Percentiles rank a stretch among this genome's conserved stretches.
These are phyloP conservation scores for Aulostomus chinensis DNA, from an alignment of 2,797 vertebrate genomes.

Conservation along the genomic window DNA sequence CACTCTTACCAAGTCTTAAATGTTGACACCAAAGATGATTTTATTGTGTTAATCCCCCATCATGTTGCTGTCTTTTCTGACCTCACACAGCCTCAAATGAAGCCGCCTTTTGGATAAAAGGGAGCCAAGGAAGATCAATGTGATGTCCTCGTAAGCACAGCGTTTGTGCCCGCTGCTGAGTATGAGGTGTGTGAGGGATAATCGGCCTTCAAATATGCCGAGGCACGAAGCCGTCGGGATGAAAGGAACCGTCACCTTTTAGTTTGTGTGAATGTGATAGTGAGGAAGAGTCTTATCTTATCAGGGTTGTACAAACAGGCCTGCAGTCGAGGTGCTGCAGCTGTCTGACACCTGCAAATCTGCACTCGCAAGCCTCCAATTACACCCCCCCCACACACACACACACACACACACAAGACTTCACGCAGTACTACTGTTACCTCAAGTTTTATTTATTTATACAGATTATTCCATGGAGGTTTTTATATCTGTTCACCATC, in stretches of 20 bases:
- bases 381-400: neutral
- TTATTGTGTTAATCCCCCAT: neutral
- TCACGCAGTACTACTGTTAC: too few species aligned
- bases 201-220: slow-evolving; percentile 28
- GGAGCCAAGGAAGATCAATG: neutral
- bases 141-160: neutral
- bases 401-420: neutral
- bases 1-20: too few species aligned
- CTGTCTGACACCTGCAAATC: slow-evolving; percentile 43
- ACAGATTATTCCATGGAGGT: too few species aligned
- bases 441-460: too few species aligned
- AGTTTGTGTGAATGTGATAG: slow-evolving; percentile 27
- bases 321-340: slow-evolving; percentile 28
- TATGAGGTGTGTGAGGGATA: slow-evolving; percentile 23
- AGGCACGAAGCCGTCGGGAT: slow-evolving; percentile 21
- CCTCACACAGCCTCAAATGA: neutral
- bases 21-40: too few species aligned
- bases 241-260: slow-evolving; percentile 47
- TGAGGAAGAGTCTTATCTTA: slow-evolving; percentile 50
- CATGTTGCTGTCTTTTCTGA: neutral
- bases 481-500: too few species aligned
- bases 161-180: neutral
- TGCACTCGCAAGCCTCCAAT: slow-evolving; percentile 4
- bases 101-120: neutral
- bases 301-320: slow-evolving; percentile 34